Base-by-base conservation (phyloP, 2,113 vertebrate genomes). In the Pterocles gutturalis region DNA sequence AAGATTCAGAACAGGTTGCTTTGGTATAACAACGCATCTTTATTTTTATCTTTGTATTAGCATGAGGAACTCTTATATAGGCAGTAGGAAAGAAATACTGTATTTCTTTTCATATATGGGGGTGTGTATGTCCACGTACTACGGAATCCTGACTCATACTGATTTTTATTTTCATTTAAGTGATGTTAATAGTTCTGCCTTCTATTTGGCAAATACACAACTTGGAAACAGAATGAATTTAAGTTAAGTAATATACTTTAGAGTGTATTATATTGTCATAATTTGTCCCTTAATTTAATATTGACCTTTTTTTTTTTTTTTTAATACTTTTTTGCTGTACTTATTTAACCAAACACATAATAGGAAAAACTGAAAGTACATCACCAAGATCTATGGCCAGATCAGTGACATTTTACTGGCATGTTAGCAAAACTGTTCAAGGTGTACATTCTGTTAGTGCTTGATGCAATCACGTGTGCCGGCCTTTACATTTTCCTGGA, bases 1-100 rank as follows among this genome's bases (percentile, higher is more conserved):
- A 76, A 57, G 65, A 84, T 93, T 93, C 77, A 84, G 78, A 96
- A 88, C 69, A 62, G 61, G 18, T 94, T 96, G 60, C 82, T 89
- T n/a, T 67, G 55, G 11, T 93, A 31, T 26, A 94, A 88, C 31
- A 83, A 31, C 25, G 29, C 17, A 72, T 84, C 72, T 54, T 86
- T 93, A 64, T 90, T 71, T 96, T 94, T 89, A 61, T 65, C 75
- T 89, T 82, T 90, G 17, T 10, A 5, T 79, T 89, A 96, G 65
- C 60, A 28, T 84, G 60, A 93, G 33, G 26, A 78, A 29, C 22
- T 83, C 60, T 90, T 55, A 69, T 54, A 66, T 72, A 75, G 55
- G 54, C 79, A 84, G 67, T 94, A 87, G 72, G 75, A 95, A 72
- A 71, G 46, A 92, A 94, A 48, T 80, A 34, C 33, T 93, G 43